phyloP scores from a whole-genome alignment of 2,113 vertebrate species.

The Apteryx owenii region DNA sequence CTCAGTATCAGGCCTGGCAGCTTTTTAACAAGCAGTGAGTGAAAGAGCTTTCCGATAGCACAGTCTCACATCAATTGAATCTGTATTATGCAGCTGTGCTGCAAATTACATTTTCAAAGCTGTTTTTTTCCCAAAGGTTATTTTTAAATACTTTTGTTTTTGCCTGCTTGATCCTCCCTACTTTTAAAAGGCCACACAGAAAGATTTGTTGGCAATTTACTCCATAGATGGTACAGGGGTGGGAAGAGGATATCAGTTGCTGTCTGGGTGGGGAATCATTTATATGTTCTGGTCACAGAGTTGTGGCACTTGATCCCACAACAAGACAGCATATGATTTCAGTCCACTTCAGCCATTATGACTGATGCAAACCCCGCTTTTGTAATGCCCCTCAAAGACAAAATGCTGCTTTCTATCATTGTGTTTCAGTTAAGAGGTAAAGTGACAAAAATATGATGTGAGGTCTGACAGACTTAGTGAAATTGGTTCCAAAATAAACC shows the following conservation, averaged over 20 bases:
- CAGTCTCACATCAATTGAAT: not conserved
- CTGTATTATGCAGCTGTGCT: not conserved
- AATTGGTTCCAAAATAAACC: not conserved
- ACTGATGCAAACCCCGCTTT: not conserved
- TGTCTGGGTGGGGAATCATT: not conserved
- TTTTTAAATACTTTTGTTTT: not conserved
- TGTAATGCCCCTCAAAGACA: not conserved
- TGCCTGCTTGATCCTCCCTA: not conserved
- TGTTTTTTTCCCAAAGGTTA: not conserved
- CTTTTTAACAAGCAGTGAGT: not conserved
- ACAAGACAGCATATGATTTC: not conserved
- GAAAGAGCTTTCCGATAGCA: not conserved
- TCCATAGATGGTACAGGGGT: not conserved
- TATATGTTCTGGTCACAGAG: not conserved
- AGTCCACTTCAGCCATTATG: not conserved
- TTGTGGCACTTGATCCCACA: not conserved
- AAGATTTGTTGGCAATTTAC: not conserved
- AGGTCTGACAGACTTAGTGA: not conserved
- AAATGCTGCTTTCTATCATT: not conserved
- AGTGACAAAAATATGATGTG: not conserved
- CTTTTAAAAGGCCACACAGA: not conserved
- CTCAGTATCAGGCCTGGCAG: not conserved
- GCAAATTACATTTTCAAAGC: not conserved
- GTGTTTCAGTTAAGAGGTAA: not conserved
- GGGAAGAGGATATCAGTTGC: not conserved